These are phyloP conservation scores for Aphelenchoides fujianensis DNA, from an alignment of 1,140 invertebrate species.

Conservation along the genomic window DNA sequence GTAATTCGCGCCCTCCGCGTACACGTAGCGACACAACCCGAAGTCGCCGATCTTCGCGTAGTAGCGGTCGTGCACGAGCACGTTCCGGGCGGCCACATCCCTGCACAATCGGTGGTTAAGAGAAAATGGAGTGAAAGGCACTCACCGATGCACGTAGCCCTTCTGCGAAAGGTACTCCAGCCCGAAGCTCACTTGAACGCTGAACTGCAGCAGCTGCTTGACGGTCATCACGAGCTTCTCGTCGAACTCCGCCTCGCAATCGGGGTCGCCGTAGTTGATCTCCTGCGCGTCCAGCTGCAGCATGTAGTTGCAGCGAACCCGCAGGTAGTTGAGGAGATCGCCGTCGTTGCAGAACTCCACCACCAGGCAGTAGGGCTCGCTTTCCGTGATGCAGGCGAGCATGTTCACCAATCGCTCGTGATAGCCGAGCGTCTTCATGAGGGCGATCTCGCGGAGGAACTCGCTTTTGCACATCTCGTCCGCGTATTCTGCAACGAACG, in stretches of 20 bases:
- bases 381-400: slow-evolving; percentile 65
- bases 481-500: slow-evolving; percentile 61
- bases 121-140: not conserved
- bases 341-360: slow-evolving; percentile 65
- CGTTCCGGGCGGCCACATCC: slow-evolving; percentile 65
- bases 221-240: slow-evolving; percentile 59
- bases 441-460: slow-evolving; percentile 64
- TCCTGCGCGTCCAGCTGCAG: slow-evolving; percentile 54
- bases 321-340: slow-evolving; percentile 64
- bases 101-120: slow-evolving; percentile 1
- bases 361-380: slow-evolving; percentile 64
- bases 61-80: slow-evolving; percentile 64
- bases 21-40: slow-evolving; percentile 65
- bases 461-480: slow-evolving; percentile 62
- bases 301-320: slow-evolving; percentile 58
- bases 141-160: slow-evolving; percentile 64
- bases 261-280: slow-evolving; percentile 52
- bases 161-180: slow-evolving; percentile 65
- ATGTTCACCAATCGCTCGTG: slow-evolving; percentile 65
- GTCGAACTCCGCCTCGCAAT: slow-evolving; percentile 50
- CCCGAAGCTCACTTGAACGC: slow-evolving; percentile 61
- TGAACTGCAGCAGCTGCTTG: slow-evolving; percentile 59
- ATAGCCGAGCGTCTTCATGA: slow-evolving; percentile 66
- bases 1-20: slow-evolving; percentile 64
- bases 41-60: slow-evolving; percentile 64